Base-by-base conservation (phyloP, 1,140 invertebrate genomes). In the Drosophila subpulchrella region DNA sequence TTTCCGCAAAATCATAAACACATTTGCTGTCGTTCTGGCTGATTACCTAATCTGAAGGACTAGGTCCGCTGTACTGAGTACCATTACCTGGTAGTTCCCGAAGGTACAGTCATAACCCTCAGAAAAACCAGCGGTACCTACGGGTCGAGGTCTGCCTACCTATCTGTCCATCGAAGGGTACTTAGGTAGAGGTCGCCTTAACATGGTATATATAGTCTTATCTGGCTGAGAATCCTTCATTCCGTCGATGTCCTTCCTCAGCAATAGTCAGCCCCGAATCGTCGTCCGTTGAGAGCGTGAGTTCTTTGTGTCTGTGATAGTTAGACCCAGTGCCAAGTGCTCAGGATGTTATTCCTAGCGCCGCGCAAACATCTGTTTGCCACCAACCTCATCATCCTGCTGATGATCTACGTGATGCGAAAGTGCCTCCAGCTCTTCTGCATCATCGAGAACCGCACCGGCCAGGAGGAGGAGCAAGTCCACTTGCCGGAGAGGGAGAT, bases 1-100 rank as follows among this genome's bases (percentile, higher is more conserved):
- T 88, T 86, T 83, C 75, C 72, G 65, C 72, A 74, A 88, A 89
- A 82, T 88, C 83, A 88, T 88, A 88, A 88, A 88, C 63, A 79
- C 82, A 61, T 80, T 75, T 80, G 55, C 15, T 58, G 48, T 41
- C 74, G 39, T 30, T 10, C 24, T 34, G 36, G 20, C 51, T 67
- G 74, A 83, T 78, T 82, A 82, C 80, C 75, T 83, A 83, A 83
- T 70, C 80, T 83, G 56, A 83, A 67, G 71, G 81, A 75, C 65
- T 70, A 59, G 50, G 24, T 39, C 53, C 13, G 50, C 41, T 59
- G 38, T 24, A 46, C 36, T 58, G 17, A 46, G 63, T 67, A 67
- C 57, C 65, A 44, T 34, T 56, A 48, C 65, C 32, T 39, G 67
- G 50, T 38, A 30, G 30, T 44, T 41, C 32, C 60, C 32, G n/a